Conservation (phyloP, 2,888 invertebrate genomes). For the Zaprionus bogoriensis region DNA sequence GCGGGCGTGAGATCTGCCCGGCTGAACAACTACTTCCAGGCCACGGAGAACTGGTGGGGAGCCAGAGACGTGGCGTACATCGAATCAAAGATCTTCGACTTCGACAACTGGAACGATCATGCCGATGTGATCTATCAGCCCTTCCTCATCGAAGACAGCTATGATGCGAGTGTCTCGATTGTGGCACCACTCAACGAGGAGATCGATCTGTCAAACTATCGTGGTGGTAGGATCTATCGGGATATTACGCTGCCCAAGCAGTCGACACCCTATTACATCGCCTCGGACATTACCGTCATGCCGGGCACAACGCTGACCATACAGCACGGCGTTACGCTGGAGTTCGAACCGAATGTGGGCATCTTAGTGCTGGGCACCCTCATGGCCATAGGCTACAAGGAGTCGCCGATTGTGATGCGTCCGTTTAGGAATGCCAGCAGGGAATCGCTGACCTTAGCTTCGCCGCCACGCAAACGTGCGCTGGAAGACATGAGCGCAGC, state of each 20-base stretch:
- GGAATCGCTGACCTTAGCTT: slow-evolving; percentile 49
- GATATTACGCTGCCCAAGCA: slow-evolving; percentile 87
- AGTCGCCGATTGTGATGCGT: slow-evolving; percentile 90
- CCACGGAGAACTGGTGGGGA: slow-evolving; percentile 98
- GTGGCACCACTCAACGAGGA: slow-evolving; percentile 83
- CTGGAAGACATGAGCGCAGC: slow-evolving; percentile 84
- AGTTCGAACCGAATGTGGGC: slow-evolving; percentile 97
- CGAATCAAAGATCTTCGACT: slow-evolving; percentile 94
- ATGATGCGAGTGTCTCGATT: slow-evolving; percentile 90
- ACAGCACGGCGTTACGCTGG: slow-evolving; percentile 93
- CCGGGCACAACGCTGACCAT: slow-evolving; percentile 94
- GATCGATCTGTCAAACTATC: slow-evolving; percentile 86
- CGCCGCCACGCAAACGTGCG: slow-evolving; percentile 80
- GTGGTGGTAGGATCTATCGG: slow-evolving; percentile 89
- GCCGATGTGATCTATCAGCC: slow-evolving; percentile 96
- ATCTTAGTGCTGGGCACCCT: slow-evolving; percentile 96
- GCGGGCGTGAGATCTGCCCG: slow-evolving; percentile 96
- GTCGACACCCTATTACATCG: slow-evolving; percentile 89
- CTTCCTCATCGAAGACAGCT: slow-evolving; percentile 90
- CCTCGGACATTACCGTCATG: slow-evolving; percentile 97
- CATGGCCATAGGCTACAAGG: slow-evolving; percentile 90
- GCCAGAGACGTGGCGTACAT: slow-evolving; percentile 89
- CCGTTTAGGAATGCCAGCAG: slow-evolving; percentile 83
- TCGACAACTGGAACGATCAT: slow-evolving; percentile 99
- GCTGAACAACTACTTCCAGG: slow-evolving; percentile 93